Base-by-base conservation (phyloP, 2,888 invertebrate species). In the Microctonus hyperodae region DNA sequence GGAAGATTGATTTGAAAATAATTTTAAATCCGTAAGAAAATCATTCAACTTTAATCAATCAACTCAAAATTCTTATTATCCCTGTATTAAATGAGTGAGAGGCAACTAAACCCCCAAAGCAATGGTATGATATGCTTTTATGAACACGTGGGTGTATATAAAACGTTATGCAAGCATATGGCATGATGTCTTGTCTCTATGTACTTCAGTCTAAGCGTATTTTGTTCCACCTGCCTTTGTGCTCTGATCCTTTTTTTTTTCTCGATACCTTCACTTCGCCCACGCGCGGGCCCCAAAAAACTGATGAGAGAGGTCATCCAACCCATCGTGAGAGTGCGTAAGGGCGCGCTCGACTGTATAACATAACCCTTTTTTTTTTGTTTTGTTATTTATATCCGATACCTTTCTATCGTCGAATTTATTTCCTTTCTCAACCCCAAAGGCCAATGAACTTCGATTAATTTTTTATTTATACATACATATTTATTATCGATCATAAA, bases 81-180 rank as follows among this genome's bases (percentile, higher is more conserved):
- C 16, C 16, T 44, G 16, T 44, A 44, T 25, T 11, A 33, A 40
- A 20, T 33, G 13, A 31, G 35, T 1, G 13, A 51, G 50, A 50
- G 51, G 22, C 62, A 44, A 59, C 44, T 64, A 28, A 40, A 56
- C 61, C 33, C 16, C 16, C 44, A 50, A 50, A 57, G 57, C 51
- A 35, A 63, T 67, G 53, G 53, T 60, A 69, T 73, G 63, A 58
- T 60, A 72, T 74, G 73, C 62, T 67, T 78, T 44, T 44, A 44
- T 7, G 6, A 7, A 44, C 44, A 16, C 44, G 44, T 16, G 44
- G 75, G 76, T 80, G 31, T 77, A 78, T 80, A 79, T 80, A 79
- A 78, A 79, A 76, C 75, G 76, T 77, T 78, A 78, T 76, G 80
- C 77, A 73, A 78, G 77, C 81, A 81, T 79, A 81, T 81, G 82